Conservation (phyloP, 2,113 vertebrate genomes). For the Ailuropoda melanoleuca region DNA sequence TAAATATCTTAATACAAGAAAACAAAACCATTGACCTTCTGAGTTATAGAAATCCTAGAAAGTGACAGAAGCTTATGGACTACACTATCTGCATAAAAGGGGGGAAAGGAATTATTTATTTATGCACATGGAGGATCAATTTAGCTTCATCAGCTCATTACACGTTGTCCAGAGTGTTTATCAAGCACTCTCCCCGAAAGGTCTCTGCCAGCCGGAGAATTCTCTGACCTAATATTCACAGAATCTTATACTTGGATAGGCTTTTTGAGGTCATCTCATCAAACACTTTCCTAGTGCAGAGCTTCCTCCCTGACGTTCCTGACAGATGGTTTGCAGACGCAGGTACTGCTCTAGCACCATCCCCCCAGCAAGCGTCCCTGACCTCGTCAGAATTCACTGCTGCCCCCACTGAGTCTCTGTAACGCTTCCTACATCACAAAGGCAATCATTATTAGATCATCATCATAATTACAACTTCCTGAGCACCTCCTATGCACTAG, state of each 20-base stretch:
- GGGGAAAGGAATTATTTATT: not conserved
- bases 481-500: not conserved
- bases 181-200: not conserved
- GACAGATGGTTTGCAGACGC: constrained; percentile 21
- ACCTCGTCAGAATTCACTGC: not conserved
- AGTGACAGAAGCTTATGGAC: not conserved
- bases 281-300: not conserved
- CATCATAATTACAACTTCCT: not conserved
- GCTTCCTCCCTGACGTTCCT: not conserved
- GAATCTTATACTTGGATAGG: not conserved
- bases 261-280: constrained; percentile 31
- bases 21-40: constrained; percentile 22
- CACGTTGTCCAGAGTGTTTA: constrained; percentile 32
- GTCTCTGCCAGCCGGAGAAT: constrained; percentile 37
- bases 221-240: constrained; percentile 20
- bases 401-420: not conserved
- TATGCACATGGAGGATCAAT: not conserved
- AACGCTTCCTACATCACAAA: not conserved
- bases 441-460: not conserved
- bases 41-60: constrained; percentile 13
- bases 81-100: not conserved
- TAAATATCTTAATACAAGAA: constrained; percentile 31
- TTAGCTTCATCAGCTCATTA: not conserved
- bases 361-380: not conserved
- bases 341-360: not conserved